A percentile compares a stretch with the other conserved stretches of the same genome.
These are phyloP conservation scores for Carlito syrichta DNA, from an alignment of 2,113 vertebrate genomes.

Conservation along the genomic window DNA sequence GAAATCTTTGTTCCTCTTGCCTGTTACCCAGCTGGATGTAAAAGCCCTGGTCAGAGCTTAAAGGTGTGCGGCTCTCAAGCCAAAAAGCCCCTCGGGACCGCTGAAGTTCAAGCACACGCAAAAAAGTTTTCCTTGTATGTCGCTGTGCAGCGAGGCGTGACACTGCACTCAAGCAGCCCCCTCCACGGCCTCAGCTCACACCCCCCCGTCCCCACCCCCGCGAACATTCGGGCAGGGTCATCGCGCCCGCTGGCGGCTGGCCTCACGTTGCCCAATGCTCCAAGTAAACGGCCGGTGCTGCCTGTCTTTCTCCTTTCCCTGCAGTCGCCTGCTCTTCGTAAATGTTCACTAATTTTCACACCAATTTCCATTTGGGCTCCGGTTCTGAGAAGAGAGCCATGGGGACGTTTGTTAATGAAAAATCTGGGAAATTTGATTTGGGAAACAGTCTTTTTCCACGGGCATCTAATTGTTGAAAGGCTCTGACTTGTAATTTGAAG, in stretches of 20 bases:
- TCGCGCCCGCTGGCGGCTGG: conserved; percentile 25
- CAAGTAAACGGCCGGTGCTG: conserved; percentile 40
- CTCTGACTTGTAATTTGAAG: conserved; percentile 45
- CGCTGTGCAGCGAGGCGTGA: conserved; percentile 43
- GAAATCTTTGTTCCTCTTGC: neutral
- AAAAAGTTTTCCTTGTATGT: conserved; percentile 61
- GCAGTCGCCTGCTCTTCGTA: neutral
- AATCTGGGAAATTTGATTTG: conserved; percentile 56
- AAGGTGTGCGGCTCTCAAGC: neutral
- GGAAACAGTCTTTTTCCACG: neutral
- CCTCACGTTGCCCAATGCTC: conserved; percentile 53
- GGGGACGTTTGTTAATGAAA: conserved; percentile 8
- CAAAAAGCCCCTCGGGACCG: neutral
- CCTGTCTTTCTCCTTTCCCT: neutral
- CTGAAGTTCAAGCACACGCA: conserved; percentile 37
- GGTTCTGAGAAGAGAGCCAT: conserved; percentile 38
- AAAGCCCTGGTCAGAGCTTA: neutral
- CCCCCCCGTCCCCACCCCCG: neutral
- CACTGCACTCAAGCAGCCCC: conserved; percentile 64
- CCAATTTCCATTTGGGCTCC: conserved; percentile 53
- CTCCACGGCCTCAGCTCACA: conserved; percentile 26
- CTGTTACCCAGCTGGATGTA: neutral
- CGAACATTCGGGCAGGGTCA: neutral
- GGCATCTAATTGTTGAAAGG: conserved; percentile 33
- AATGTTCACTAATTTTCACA: conserved; percentile 55